These are phyloP conservation scores for Achatina immaculata DNA, from an alignment of 1,140 invertebrate genomes.

Conservation along the genomic window DNA sequence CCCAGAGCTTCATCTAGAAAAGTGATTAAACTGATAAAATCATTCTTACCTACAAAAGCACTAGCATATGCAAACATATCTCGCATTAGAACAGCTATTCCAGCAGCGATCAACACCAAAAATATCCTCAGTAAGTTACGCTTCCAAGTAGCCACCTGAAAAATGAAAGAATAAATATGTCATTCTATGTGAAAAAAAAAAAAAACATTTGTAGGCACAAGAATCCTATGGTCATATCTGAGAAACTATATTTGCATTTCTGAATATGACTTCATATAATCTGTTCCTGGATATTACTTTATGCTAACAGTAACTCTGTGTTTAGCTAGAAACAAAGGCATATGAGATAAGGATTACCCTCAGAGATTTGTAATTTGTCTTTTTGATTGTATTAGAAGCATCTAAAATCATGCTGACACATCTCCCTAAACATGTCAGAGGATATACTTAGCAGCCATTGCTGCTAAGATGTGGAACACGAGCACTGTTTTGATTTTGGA, in stretches of 20 bases:
- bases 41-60: conserved; percentile 62
- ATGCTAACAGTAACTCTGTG: too few relatives aligned
- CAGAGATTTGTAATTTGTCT: too few relatives aligned
- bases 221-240: background rate
- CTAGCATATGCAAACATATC: conserved; percentile 65
- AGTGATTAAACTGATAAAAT: too few relatives aligned
- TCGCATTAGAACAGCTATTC: conserved; percentile 60
- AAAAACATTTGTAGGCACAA: background rate
- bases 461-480: too few relatives aligned
- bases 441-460: too few relatives aligned
- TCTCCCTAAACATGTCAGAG: too few relatives aligned
- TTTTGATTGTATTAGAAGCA: too few relatives aligned
- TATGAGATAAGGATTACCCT: background rate
- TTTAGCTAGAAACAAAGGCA: background rate
- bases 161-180: conserved; percentile 6
- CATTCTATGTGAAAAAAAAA: background rate
- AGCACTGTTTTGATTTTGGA: too few relatives aligned
- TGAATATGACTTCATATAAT: background rate
- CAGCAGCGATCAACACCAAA: conserved; percentile 54
- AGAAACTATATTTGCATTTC: background rate
- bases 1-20: too few relatives aligned
- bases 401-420: too few relatives aligned
- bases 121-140: conserved; percentile 61
- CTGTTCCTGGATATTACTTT: background rate
- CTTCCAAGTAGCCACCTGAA: conserved; percentile 65